Conservation (phyloP, 2,113 vertebrate species). For the Trematocara zebra region DNA sequence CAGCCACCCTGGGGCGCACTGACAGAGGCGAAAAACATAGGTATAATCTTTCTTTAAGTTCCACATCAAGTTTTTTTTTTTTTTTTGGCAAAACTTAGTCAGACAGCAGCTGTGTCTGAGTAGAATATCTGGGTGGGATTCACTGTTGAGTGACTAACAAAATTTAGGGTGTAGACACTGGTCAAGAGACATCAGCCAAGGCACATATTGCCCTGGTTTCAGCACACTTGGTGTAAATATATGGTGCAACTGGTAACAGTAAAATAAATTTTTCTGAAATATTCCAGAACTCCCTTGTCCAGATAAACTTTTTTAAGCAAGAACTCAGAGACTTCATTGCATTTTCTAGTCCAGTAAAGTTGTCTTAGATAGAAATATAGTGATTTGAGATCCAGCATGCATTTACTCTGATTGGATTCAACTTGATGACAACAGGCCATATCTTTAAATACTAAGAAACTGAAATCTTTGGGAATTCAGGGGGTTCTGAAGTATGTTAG, state of each 20-base stretch:
- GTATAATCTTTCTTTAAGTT: neutral
- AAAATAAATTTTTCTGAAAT: neutral
- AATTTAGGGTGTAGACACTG: slow-evolving; percentile 19
- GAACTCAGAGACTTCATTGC: neutral
- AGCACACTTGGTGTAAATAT: neutral
- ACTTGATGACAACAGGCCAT: neutral
- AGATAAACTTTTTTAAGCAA: neutral
- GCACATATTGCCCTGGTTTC: neutral
- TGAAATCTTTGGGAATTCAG: neutral
- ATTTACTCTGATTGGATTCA: neutral
- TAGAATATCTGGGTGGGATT: slow-evolving; percentile 36
- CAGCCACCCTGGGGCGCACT: too few species aligned
- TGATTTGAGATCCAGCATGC: neutral
- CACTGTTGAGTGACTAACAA: slow-evolving; percentile 25
- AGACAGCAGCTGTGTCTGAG: slow-evolving; percentile 44
- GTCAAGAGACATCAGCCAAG: neutral
- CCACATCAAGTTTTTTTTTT: neutral
- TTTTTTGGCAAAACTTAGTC: slow-evolving; percentile 10
- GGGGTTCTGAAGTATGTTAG: neutral
- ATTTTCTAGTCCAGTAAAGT: neutral
- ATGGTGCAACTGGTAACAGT: neutral
- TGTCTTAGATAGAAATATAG: neutral
- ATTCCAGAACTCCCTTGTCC: neutral
- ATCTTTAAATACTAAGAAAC: neutral
- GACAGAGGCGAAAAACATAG: neutral